Conservation (phyloP, 2,797 vertebrate species). For the Chaetodon trifasciatus region DNA sequence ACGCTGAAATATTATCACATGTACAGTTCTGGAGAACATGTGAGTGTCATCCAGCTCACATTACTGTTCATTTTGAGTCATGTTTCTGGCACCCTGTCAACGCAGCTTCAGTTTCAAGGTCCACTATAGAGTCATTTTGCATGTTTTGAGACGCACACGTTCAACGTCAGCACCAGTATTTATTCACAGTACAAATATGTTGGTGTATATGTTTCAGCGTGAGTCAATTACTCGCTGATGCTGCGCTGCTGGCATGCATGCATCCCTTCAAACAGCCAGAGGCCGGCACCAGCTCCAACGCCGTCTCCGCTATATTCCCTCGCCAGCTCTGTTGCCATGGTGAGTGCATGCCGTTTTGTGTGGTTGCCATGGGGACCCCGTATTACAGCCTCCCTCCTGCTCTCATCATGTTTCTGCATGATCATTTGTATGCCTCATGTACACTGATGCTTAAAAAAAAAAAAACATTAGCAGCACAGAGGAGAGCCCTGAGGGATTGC, state of each 20-base stretch:
- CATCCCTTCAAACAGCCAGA: slow-evolving; percentile 72
- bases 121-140: not conserved
- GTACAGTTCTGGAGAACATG: no score
- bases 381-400: slow-evolving; percentile 73
- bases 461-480: slow-evolving; percentile 36
- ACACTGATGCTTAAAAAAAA: slow-evolving; percentile 49
- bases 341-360: slow-evolving; percentile 82
- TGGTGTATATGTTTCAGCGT: slow-evolving; percentile 19
- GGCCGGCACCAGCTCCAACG: slow-evolving; percentile 64
- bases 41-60: no score
- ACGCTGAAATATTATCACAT: no score
- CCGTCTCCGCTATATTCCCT: slow-evolving; percentile 67
- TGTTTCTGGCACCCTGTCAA: no score
- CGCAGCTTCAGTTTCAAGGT: not conserved
- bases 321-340: slow-evolving; percentile 82
- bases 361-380: slow-evolving; percentile 80
- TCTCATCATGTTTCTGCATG: slow-evolving; percentile 77
- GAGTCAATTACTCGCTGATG: slow-evolving; percentile 36
- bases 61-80: no score
- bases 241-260: slow-evolving; percentile 42
- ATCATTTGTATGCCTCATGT: slow-evolving; percentile 77
- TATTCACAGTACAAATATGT: slow-evolving; percentile 10
- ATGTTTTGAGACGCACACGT: not conserved
- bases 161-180: not conserved
- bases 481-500: slow-evolving; percentile 57